A percentile compares a stretch with the other conserved stretches of the same genome.
Conservation (phyloP, 2,888 invertebrate genomes). For the Drosophila hamatofila region DNA sequence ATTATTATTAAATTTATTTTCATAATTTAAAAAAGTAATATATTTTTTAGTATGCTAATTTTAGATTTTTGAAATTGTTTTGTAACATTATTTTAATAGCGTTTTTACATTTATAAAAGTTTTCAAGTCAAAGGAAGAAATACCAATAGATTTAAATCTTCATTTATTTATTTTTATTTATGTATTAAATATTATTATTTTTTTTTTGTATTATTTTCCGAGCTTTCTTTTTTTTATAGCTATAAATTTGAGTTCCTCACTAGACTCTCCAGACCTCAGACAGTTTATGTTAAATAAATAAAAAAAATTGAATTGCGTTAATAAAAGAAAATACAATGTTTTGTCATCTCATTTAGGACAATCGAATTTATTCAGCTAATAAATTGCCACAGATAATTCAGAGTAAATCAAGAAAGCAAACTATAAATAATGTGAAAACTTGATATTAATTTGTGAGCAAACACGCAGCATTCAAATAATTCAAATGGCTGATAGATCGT, state of each 20-base stretch:
- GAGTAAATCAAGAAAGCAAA: slow-evolving; percentile 1
- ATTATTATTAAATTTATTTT: too few relatives aligned
- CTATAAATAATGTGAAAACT: slow-evolving; percentile 27
- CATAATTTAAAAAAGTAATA: too few relatives aligned
- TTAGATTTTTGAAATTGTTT: too few relatives aligned
- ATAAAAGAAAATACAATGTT: neutral
- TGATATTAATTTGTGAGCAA: neutral
- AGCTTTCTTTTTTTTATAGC: neutral
- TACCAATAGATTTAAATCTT: too few relatives aligned
- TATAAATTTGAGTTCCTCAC: neutral
- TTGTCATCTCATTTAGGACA: neutral
- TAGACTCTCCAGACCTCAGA: rapidly evolving
- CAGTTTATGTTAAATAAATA: neutral
- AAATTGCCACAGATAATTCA: neutral
- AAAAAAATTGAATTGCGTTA: neutral
- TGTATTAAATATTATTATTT: neutral
- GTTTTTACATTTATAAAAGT: too few relatives aligned
- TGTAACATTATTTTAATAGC: too few relatives aligned
- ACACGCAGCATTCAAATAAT: slow-evolving; percentile 51
- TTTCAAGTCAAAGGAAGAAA: too few relatives aligned
- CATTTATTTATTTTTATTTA: too few relatives aligned
- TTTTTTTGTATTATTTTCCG: neutral
- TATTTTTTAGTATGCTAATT: too few relatives aligned
- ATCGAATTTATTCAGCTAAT: neutral
- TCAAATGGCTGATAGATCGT: slow-evolving; percentile 37